Conservation (phyloP, 1,140 invertebrate species). For the Hirudo medicinalis region DNA sequence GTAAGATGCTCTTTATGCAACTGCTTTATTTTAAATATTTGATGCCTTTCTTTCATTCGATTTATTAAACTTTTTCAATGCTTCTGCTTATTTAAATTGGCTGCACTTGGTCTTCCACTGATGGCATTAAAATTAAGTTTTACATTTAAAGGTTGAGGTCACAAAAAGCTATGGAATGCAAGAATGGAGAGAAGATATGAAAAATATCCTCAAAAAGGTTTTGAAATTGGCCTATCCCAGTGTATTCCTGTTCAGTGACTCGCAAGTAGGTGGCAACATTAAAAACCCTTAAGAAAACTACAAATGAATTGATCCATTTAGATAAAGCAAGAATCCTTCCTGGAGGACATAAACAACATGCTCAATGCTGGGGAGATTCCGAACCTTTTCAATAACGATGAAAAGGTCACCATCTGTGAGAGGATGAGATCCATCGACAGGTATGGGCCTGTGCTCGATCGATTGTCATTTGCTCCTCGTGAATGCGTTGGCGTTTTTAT, state of each 20-base stretch:
- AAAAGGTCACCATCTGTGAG: constrained; percentile 80
- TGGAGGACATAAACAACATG: constrained; percentile 86
- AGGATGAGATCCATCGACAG: constrained; percentile 81
- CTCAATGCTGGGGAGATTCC: constrained; percentile 86
- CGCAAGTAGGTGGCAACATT: constrained; percentile 49
- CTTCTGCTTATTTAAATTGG: too few species aligned
- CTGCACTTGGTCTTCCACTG: too few species aligned
- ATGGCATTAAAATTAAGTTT: not conserved
- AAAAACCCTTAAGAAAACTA: not conserved
- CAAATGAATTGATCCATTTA: constrained; percentile 32
- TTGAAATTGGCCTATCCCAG: constrained; percentile 59
- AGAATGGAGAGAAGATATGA: constrained; percentile 15
- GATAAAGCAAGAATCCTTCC: constrained; percentile 81
- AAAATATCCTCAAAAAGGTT: constrained; percentile 9
- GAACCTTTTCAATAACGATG: constrained; percentile 72
- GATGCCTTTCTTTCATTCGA: not conserved
- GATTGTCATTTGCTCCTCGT: not conserved
- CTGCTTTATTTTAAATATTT: not conserved
- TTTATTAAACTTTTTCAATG: not conserved
- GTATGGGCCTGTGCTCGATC: constrained; percentile 40
- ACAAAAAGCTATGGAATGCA: constrained; percentile 12
- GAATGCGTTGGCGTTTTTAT: too few species aligned
- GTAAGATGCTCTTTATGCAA: not conserved
- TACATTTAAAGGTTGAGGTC: constrained; percentile 26
- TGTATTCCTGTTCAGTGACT: constrained; percentile 78